phyloP scores from a whole-genome alignment of 2,113 vertebrate genomes.

The Oxyruncus cristatus region DNA sequence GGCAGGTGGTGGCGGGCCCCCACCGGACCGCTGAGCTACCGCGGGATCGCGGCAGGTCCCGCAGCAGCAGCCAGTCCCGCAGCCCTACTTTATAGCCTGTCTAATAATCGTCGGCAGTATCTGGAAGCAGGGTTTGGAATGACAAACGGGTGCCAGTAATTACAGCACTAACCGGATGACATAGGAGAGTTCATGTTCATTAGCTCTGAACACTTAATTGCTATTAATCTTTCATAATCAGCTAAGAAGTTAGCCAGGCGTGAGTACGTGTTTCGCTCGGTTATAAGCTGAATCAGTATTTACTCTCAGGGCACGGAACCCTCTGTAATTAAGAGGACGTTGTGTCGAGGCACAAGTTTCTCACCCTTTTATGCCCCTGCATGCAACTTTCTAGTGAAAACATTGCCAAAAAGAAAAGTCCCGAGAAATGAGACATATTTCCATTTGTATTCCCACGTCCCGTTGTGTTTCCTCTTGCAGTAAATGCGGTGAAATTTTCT shows the following conservation, averaged over 20 bases:
- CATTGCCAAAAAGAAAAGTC: not conserved
- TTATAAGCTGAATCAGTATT: not conserved
- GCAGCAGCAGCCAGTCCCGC: not conserved
- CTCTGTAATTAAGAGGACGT: not conserved
- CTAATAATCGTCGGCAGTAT: not conserved
- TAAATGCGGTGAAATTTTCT: not conserved
- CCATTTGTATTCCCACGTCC: not conserved
- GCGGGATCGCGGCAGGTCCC: not conserved
- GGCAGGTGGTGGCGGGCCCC: not conserved
- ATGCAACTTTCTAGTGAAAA: not conserved
- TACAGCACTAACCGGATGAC: not conserved
- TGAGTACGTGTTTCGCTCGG: not conserved
- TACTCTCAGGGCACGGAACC: not conserved
- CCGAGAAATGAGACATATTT: not conserved
- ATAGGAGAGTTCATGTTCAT: not conserved
- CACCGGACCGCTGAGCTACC: not conserved
- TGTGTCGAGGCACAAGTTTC: not conserved
- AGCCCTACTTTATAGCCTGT: not conserved
- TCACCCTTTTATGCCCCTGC: not conserved
- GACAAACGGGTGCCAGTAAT: not conserved
- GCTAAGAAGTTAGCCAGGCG: not conserved
- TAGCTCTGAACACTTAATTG: not conserved
- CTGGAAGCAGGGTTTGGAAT: not conserved
- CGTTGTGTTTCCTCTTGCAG: not conserved
- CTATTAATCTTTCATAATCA: not conserved